Percentiles rank a stretch among this genome's conserved stretches.
Evolutionary conservation across 2,888 invertebrate genomes (phyloP).

Genomic region (Drosophila recens): DNA sequence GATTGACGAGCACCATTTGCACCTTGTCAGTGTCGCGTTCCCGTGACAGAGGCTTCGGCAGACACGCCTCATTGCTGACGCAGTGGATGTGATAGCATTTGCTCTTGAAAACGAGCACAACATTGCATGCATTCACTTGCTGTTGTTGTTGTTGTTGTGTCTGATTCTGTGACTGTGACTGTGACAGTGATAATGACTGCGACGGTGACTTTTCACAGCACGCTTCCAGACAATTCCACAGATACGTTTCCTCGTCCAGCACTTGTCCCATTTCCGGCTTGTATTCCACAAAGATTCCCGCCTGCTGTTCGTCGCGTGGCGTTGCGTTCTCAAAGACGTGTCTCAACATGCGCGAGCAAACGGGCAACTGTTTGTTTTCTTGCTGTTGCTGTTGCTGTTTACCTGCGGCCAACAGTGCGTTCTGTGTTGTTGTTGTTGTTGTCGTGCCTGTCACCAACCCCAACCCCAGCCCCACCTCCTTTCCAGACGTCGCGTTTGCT

Average conservation of each 20-base stretch:
- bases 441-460: slow-evolving; percentile 10
- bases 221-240: slow-evolving; percentile 89
- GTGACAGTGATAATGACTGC: slow-evolving; percentile 25
- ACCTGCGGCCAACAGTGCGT: slow-evolving; percentile 26
- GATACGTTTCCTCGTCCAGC: slow-evolving; percentile 88
- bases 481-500: slow-evolving; percentile 62
- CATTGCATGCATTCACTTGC: slow-evolving; percentile 88
- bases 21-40: slow-evolving; percentile 87
- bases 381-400: slow-evolving; percentile 29
- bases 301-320: slow-evolving; percentile 86
- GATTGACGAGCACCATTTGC: slow-evolving; percentile 92
- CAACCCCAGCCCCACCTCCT: slow-evolving; percentile 8
- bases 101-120: slow-evolving; percentile 91
- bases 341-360: slow-evolving; percentile 84
- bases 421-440: slow-evolving; percentile 54
- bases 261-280: slow-evolving; percentile 80
- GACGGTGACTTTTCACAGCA: slow-evolving; percentile 83
- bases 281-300: slow-evolving; percentile 87
- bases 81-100: slow-evolving; percentile 93
- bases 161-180: slow-evolving; percentile 22
- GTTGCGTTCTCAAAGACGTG: slow-evolving; percentile 84
- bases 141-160: no score
- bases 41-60: slow-evolving; percentile 88
- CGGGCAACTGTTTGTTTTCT: slow-evolving; percentile 39
- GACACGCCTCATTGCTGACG: slow-evolving; percentile 89